Base-by-base conservation (phyloP, 1,140 invertebrate genomes). In the Drosophila persimilis region DNA sequence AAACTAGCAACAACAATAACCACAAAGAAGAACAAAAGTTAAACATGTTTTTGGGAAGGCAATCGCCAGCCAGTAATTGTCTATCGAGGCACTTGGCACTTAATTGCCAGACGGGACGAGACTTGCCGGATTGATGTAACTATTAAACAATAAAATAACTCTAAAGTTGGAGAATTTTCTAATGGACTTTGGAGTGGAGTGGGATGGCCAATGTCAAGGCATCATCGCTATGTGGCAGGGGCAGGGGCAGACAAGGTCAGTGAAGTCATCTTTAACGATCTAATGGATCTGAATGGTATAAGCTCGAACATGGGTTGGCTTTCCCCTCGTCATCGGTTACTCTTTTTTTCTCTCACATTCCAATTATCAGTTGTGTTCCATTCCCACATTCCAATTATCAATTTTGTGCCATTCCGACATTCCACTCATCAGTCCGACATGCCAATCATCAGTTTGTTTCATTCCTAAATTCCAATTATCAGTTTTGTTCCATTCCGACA, bases 61-160 rank as follows among this genome's bases (percentile, higher is more conserved):
- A 72, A 54, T 53, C 47, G 35, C 35, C 24, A 5, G 4, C 73
- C 57, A 73, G 60, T 65, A 73, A 73, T 73, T 73, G 71, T 84
- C 79, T 69, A 75, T 73, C 73, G 73, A 11, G 77, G 77, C 69
- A 85, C 81, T 85, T 85, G 81, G 67, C 73, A 65, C 80, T 85
- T 85, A 86, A 81, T 83, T 83, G 81, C 75, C 65, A 53, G 55
- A 53, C 17, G 61, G 50, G 47, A 29, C 22, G 22, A 57, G 43
- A 29, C 45, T 48, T 57, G 70, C 47, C 9, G 62, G 55, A 74
- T 66, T 75, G 54, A 66, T 75, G 71, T 75, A 75, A 74, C 70
- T 65, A 73, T 75, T 74, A 73, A 35, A 57, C 58, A 72, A 72
- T 72, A 72, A 73, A 71, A 62, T 43, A 50, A 35, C 47, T 57